Base-by-base conservation (phyloP, 2,113 vertebrate species). In the Prionailurus viverrinus region DNA sequence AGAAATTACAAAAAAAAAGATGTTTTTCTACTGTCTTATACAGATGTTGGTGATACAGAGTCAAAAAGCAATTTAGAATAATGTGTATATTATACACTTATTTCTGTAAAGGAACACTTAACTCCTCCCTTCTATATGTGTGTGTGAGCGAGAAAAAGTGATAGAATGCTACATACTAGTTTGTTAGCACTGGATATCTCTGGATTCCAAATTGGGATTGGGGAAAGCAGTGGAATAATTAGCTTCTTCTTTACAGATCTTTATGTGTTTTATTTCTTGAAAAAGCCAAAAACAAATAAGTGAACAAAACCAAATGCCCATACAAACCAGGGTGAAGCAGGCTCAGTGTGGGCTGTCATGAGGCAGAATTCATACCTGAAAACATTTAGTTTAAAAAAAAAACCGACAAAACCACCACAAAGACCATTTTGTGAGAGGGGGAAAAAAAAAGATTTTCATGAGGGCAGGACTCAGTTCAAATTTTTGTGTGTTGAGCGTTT, bases 171-270 rank as follows among this genome's bases (percentile, higher is more conserved):
- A 4, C 71, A 76, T 13, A 31, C 0, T 12, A 14, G 29, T 21
- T n/a, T 48, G 55, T 27, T 31, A 91, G 39, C 78, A 23, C 2
- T 27, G 66, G 51, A 1, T 48, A 36, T 45, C 36, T 69, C 31
- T 61, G 89, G 48, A 36, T 7, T 68, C 33, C 74, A 48, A 19
- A 51, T 2, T 71, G 12, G 41, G 10, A 23, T 11, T 80, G 31
- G 19, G 33, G 45, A 10, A 7, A 82, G 9, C 33, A 15, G 3
- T 19, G 21, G n/a, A 61, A 33, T 63, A 41, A 84, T 81, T 68
- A 97, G 36, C 14, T 85, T 4, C 66, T 95, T 89, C 39, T 94
- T 90, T 86, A 93, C 25, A 53, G 33, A 90, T 68, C 23, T 89
- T 69, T 71, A 84, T 69, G 25, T 5, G 39, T 55, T 80, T 90